These are phyloP conservation scores for Stenchaetothrips biformis DNA, from an alignment of 2,888 invertebrate species.

Conservation along the genomic window DNA sequence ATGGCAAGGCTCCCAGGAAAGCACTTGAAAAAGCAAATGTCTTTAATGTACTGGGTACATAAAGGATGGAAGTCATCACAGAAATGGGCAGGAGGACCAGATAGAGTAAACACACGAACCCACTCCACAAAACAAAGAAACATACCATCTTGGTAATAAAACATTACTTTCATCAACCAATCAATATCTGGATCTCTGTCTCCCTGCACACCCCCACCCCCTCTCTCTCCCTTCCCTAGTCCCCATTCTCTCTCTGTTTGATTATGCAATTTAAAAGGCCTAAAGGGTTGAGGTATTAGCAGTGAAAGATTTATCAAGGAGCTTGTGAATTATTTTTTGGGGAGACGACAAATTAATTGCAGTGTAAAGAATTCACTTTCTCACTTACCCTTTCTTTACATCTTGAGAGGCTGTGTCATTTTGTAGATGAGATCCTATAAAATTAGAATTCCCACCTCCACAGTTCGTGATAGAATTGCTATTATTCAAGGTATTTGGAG, in stretches of 20 bases:
- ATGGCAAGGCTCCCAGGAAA: background rate
- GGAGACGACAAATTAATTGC: too few species aligned
- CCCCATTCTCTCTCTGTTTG: conserved; percentile 1
- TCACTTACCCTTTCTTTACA: conserved; percentile 11
- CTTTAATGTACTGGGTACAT: background rate
- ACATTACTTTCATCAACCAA: background rate
- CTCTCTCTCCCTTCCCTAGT: background rate
- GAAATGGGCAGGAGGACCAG: background rate
- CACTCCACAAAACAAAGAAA: conserved; percentile 21
- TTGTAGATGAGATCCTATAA: background rate
- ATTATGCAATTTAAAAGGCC: background rate
- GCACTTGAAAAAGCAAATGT: background rate
- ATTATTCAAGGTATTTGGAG: background rate
- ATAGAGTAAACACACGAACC: background rate
- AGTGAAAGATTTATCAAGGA: background rate
- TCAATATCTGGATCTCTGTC: background rate
- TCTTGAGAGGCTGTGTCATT: background rate
- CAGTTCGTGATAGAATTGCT: background rate
- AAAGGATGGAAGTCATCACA: background rate
- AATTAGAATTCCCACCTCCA: background rate
- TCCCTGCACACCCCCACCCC: background rate
- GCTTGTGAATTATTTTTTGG: too few species aligned
- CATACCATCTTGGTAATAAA: conserved; percentile 10
- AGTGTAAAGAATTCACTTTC: background rate
- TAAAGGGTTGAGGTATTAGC: background rate